Percentiles rank a stretch among this genome's conserved stretches.
Conservation (phyloP, 1,140 invertebrate species). For the Chrysoperla carnea region DNA sequence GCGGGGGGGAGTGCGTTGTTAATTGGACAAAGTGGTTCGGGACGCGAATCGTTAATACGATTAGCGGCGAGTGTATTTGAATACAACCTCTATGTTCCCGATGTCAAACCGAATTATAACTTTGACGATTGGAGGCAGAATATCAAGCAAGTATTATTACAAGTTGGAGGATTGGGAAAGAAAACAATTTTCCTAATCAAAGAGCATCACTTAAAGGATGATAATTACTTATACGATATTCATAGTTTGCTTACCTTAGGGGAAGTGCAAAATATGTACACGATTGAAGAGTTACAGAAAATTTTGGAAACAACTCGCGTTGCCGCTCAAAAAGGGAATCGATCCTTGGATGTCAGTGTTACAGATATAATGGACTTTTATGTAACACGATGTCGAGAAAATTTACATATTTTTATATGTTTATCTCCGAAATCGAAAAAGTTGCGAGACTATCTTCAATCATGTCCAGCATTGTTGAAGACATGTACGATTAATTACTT, state of each 20-base stretch:
- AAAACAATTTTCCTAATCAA: slow-evolving; percentile 71
- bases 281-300: slow-evolving; percentile 76
- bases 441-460: slow-evolving; percentile 58
- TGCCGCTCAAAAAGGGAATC: slow-evolving; percentile 58
- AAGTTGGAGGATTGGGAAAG: slow-evolving; percentile 51
- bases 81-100: slow-evolving; percentile 64
- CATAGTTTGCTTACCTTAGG: slow-evolving; percentile 77
- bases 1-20: slow-evolving; percentile 57
- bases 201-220: slow-evolving; percentile 77
- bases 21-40: slow-evolving; percentile 79
- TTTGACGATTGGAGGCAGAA: slow-evolving; percentile 76
- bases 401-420: slow-evolving; percentile 75
- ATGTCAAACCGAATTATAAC: slow-evolving; percentile 72
- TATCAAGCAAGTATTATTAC: slow-evolving; percentile 67
- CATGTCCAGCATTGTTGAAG: slow-evolving; percentile 86
- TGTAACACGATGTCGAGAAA: slow-evolving; percentile 65
- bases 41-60: slow-evolving; percentile 69
- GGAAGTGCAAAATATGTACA: slow-evolving; percentile 78
- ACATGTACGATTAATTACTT: slow-evolving; percentile 95
- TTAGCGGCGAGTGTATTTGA: slow-evolving; percentile 58
- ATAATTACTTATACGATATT: slow-evolving; percentile 73
- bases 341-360: slow-evolving; percentile 64
- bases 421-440: slow-evolving; percentile 80
- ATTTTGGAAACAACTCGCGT: slow-evolving; percentile 60
- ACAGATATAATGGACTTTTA: slow-evolving; percentile 70